Base-by-base conservation (phyloP, 2,888 invertebrate genomes). In the Onthophagus sagittarius region DNA sequence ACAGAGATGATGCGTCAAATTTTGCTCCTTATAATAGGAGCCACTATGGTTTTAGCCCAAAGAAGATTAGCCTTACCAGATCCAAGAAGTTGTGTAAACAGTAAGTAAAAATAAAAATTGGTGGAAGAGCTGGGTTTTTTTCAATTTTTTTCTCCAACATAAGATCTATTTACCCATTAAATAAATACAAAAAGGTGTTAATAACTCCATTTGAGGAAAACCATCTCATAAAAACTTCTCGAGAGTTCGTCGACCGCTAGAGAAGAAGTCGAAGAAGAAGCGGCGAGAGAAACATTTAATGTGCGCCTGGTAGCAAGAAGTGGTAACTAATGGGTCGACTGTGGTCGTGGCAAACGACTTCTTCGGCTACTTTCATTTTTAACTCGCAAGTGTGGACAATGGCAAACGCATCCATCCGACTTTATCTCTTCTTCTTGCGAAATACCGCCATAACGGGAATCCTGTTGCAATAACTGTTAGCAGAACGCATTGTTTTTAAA, bases 61-160 rank as follows among this genome's bases (percentile, higher is more conserved):
- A 90, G 95, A 80, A 91, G 95, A 77, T 88, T 96, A 76, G 95
- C 95, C 32, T 87, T 96, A 78, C 96, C 96, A 72, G 95, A 96
- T 87, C 94, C 95, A 63, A 90, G 93, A 84, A 95, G 95, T 86
- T 96, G 96, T 86, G 91, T 93, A 75, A 96, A 94, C 86, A 91
- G 96, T 95, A 89, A 90, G 94, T 91, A 70, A 13, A 15, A 14
- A 13, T 7, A 64, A 15, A 15, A 64, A 53, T 9, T 53, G 39
- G 39, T 53, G 39, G 39, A 53, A 9, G 39, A 2, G 39, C 39
- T 11, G 39, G 39, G 23, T 23, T 23, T 23, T 23, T 23, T 23
- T 23, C n/a, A 23, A 23, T 23, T 23, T 23, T 23, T 23, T 23
- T 23, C 23, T 23, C 1, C 23, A 23, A 23, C 23, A 23, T 2